These are phyloP conservation scores for Ectemnius continuus DNA, from an alignment of 2,888 invertebrate genomes.

Conservation along the genomic window DNA sequence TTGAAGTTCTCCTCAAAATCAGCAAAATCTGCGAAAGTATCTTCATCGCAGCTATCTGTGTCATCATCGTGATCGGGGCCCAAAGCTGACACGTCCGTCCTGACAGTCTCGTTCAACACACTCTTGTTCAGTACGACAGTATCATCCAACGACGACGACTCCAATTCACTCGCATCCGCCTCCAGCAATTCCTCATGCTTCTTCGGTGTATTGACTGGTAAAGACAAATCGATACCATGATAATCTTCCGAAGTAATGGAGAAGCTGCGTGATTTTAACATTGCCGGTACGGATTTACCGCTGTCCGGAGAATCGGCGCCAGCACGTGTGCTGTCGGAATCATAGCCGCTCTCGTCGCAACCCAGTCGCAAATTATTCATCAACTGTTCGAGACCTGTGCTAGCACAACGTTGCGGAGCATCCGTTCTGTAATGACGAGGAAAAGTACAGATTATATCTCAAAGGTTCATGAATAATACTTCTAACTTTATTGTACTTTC, in stretches of 20 bases:
- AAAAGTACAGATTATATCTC: not conserved
- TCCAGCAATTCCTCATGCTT: slow-evolving; percentile 11
- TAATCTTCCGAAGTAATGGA: slow-evolving; percentile 73
- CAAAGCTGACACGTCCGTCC: slow-evolving; percentile 55
- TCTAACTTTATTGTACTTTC: not conserved
- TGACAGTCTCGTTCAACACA: slow-evolving; percentile 45
- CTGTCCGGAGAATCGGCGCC: slow-evolving; percentile 80
- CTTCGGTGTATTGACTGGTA: slow-evolving; percentile 19
- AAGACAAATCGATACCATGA: slow-evolving; percentile 66
- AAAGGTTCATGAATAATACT: not conserved
- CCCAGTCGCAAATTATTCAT: slow-evolving; percentile 74
- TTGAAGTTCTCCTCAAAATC: slow-evolving; percentile 26
- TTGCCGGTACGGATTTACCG: slow-evolving; percentile 59
- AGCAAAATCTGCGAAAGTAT: slow-evolving; percentile 55
- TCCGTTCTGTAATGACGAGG: slow-evolving; percentile 38
- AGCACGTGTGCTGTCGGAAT: slow-evolving; percentile 81
- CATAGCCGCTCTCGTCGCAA: slow-evolving; percentile 82
- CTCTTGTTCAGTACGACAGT: slow-evolving; percentile 15
- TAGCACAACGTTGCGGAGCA: slow-evolving; percentile 43
- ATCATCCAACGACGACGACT: slow-evolving; percentile 16
- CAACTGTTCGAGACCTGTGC: slow-evolving; percentile 70
- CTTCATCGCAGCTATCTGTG: slow-evolving; percentile 68
- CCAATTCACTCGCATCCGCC: not conserved
- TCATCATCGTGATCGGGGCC: slow-evolving; percentile 60
- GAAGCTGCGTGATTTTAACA: slow-evolving; percentile 62